Conservation (phyloP, 2,888 invertebrate species). For the Dynastes hyllus region DNA sequence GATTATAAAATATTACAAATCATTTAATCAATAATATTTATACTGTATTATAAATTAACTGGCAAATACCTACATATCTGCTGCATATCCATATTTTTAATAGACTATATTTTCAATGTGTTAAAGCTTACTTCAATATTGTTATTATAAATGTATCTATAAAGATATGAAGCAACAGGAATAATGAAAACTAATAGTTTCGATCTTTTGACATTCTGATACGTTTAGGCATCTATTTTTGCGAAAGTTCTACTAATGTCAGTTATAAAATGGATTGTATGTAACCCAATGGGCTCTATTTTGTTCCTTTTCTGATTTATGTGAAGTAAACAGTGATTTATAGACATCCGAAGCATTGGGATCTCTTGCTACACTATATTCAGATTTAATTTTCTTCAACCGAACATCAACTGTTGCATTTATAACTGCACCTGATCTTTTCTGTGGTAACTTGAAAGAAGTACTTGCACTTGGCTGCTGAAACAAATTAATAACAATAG, state of each 20-base stretch:
- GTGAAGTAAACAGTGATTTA: conserved; percentile 96
- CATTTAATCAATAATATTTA: too few relatives aligned
- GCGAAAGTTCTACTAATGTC: conserved; percentile 59
- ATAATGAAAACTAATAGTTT: too few relatives aligned
- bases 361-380: conserved; percentile 92
- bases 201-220: too few relatives aligned
- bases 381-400: conserved; percentile 83
- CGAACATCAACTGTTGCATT: conserved; percentile 73
- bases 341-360: conserved; percentile 92
- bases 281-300: conserved; percentile 97
- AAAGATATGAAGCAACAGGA: too few relatives aligned
- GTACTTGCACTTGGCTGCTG: conserved; percentile 32
- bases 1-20: too few relatives aligned
- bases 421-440: conserved; percentile 58
- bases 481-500: neutral
- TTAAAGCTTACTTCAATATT: too few relatives aligned
- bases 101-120: too few relatives aligned
- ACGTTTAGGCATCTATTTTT: neutral
- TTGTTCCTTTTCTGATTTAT: conserved; percentile 89
- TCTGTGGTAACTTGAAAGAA: conserved; percentile 51
- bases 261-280: conserved; percentile 96
- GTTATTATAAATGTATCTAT: too few relatives aligned
- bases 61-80: too few relatives aligned
- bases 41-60: too few relatives aligned
- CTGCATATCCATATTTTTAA: too few relatives aligned